A percentile compares a stretch with the other conserved stretches of the same genome.
phyloP scores from a whole-genome alignment of 2,797 vertebrate genomes.

The Syndactyla subalaris region DNA sequence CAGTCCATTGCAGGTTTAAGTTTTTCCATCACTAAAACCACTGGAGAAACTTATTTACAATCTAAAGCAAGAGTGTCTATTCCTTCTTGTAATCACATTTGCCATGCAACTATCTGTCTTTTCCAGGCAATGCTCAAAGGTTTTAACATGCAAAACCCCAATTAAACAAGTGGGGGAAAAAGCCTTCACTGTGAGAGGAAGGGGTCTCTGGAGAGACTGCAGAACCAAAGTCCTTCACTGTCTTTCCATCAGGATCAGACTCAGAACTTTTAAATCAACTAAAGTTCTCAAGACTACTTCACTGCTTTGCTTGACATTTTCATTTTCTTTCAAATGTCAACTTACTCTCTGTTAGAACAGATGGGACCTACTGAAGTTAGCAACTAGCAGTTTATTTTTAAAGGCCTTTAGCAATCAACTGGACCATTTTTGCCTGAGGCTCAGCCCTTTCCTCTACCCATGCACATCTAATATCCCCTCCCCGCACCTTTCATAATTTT shows the following conservation, averaged over 20 bases:
- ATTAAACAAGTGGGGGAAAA: not conserved
- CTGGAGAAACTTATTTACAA: not conserved
- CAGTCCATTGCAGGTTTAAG: not conserved
- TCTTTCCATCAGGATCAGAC: not conserved
- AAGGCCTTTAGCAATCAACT: not conserved
- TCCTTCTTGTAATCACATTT: not conserved
- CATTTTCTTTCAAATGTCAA: not conserved
- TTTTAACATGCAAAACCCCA: not conserved
- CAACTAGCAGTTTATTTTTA: not conserved
- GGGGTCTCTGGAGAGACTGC: not conserved
- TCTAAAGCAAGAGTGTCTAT: not conserved
- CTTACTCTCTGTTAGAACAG: not conserved
- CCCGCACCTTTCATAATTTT: not conserved
- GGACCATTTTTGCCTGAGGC: not conserved
- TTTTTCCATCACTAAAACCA: not conserved
- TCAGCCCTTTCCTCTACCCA: not conserved
- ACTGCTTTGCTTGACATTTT: not conserved
- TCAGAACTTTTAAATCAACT: not conserved
- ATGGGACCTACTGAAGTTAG: not conserved
- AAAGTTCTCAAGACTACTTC: not conserved
- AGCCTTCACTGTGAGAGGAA: not conserved
- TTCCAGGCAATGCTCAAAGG: accelerated
- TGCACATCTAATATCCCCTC: not conserved
- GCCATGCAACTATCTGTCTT: not conserved
- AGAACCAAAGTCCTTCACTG: not conserved